Percentiles rank a stretch among this genome's conserved stretches.
phyloP scores from a whole-genome alignment of 2,113 vertebrate genomes.

The Condylura cristata region DNA sequence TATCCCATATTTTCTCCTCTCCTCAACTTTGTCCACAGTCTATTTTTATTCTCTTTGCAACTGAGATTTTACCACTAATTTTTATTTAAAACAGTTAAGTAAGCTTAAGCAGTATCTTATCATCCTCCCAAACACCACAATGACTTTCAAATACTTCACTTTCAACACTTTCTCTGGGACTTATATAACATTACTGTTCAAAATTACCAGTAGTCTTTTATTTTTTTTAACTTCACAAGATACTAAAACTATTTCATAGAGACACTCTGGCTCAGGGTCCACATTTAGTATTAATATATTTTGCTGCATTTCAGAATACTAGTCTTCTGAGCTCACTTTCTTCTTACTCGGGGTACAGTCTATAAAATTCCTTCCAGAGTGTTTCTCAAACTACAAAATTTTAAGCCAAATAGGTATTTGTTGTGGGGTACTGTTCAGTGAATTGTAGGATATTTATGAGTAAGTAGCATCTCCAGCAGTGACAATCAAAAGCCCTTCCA shows the following conservation, averaged over 20 bases:
- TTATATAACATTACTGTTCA: not conserved
- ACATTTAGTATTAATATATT: not conserved
- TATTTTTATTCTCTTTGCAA: not conserved
- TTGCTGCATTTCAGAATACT: not conserved
- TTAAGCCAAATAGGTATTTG: not conserved
- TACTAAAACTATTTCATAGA: slow-evolving; percentile 28
- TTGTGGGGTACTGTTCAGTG: not conserved
- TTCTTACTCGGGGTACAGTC: not conserved
- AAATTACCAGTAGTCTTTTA: not conserved
- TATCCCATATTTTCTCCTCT: not conserved
- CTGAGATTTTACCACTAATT: not conserved
- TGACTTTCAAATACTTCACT: not conserved
- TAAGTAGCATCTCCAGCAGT: not conserved
- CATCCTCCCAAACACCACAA: not conserved
- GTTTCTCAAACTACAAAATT: slow-evolving; percentile 38
- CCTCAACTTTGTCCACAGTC: not conserved
- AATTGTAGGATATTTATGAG: not conserved
- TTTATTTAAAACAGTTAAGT: not conserved
- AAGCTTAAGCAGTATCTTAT: not conserved
- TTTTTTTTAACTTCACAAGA: not conserved
- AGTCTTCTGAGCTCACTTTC: not conserved
- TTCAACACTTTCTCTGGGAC: not conserved
- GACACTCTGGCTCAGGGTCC: not conserved
- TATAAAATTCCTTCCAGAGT: slow-evolving; percentile 12
- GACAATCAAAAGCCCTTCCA: not conserved